These are phyloP conservation scores for Drosophila albomicans DNA, from an alignment of 1,140 invertebrate genomes.

Conservation along the genomic window DNA sequence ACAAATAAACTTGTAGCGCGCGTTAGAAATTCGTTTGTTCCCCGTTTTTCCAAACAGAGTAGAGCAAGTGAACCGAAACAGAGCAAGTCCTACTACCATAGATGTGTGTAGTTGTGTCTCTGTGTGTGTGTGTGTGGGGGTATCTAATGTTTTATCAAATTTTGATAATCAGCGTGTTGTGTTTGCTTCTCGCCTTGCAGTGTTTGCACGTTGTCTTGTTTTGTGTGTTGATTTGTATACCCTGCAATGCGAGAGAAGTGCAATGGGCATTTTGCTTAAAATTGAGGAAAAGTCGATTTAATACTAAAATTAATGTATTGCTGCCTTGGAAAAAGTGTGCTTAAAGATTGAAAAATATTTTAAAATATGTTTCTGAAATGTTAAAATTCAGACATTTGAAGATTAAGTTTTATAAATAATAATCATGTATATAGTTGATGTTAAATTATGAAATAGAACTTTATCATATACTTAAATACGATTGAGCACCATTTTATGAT, in stretches of 20 bases:
- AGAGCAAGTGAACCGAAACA: conserved; percentile 65
- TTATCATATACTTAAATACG: too few species aligned
- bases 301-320: too few species aligned
- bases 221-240: conserved; percentile 59
- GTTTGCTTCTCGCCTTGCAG: conserved; percentile 54
- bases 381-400: too few species aligned
- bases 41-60: conserved; percentile 11
- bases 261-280: neutral
- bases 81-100: conserved; percentile 35
- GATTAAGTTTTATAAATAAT: too few species aligned
- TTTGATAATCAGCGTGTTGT: conserved; percentile 75
- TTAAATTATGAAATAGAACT: too few species aligned
- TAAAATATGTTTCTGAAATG: too few species aligned
- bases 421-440: too few species aligned
- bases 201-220: conserved; percentile 49
- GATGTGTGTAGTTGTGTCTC: neutral
- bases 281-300: neutral
- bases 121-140: conserved; percentile 30
- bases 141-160: conserved; percentile 67
- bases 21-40: conserved; percentile 57
- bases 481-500: neutral
- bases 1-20: conserved; percentile 80
- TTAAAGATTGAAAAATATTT: too few species aligned
- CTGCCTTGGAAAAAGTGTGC: too few species aligned
- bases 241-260: neutral